Conservation (phyloP, 2,113 vertebrate genomes). For the Neogale vison region DNA sequence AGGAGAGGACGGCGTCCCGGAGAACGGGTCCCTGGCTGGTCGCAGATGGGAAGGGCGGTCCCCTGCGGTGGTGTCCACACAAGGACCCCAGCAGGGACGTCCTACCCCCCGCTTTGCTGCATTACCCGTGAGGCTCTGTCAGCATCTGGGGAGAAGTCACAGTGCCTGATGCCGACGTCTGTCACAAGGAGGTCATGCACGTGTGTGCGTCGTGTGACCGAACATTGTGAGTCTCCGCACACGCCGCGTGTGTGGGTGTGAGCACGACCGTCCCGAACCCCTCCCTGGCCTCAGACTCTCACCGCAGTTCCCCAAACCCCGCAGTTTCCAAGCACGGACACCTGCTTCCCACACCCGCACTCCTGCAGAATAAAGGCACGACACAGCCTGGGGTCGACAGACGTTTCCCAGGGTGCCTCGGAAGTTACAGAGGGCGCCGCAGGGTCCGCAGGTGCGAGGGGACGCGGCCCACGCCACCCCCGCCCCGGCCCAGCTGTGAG, state of each 20-base stretch:
- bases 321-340: fast-evolving
- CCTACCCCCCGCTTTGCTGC: fast-evolving
- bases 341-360: fast-evolving
- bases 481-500: fast-evolving
- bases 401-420: not conserved
- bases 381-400: fast-evolving
- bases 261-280: fast-evolving
- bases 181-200: not conserved
- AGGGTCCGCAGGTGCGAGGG: not conserved
- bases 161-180: fast-evolving
- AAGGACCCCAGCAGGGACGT: fast-evolving
- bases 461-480: not conserved
- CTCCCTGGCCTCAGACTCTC: not conserved
- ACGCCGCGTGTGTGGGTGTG: fast-evolving
- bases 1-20: fast-evolving
- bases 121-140: fast-evolving
- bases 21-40: not conserved
- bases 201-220: not conserved
- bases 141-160: too few relatives aligned
- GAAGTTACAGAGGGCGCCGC: fast-evolving
- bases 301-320: fast-evolving
- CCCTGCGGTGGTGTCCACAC: fast-evolving
- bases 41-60: fast-evolving
- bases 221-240: not conserved
- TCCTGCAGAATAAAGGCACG: fast-evolving